These are phyloP conservation scores for Alsophila aescularia DNA, from an alignment of 2,888 invertebrate species.

Conservation along the genomic window DNA sequence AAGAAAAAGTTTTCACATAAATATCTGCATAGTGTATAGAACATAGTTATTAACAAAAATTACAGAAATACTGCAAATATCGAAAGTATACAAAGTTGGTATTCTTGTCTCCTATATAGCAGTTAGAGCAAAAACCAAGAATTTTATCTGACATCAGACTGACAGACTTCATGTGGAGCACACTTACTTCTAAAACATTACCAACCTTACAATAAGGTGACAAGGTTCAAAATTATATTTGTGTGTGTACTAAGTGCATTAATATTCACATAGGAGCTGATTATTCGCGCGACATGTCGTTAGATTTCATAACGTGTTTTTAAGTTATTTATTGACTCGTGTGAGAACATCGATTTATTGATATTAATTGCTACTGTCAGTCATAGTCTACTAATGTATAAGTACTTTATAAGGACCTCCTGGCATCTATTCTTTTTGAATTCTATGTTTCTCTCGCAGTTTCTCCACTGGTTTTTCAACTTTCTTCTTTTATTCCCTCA, in stretches of 20 bases:
- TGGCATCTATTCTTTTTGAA: no score
- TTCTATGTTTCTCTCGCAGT: no score
- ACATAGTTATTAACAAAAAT: no score
- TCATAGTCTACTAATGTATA: neutral
- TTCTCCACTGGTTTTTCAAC: no score
- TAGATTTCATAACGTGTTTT: conserved; percentile 11
- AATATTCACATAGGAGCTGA: conserved; percentile 8
- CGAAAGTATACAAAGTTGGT: neutral
- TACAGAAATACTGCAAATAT: neutral
- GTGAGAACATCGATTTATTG: conserved; percentile 3
- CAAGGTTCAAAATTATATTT: conserved; percentile 4
- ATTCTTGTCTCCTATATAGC: conserved; percentile 4
- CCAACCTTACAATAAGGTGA: neutral
- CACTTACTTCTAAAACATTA: neutral
- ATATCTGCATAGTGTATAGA: no score
- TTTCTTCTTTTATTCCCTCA: no score
- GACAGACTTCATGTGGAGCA: conserved; percentile 7
- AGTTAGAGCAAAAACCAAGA: conserved; percentile 4
- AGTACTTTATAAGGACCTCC: neutral
- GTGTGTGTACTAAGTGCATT: conserved; percentile 7
- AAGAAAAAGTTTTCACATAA: no score
- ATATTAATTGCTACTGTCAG: neutral
- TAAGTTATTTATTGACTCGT: neutral
- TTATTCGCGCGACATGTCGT: conserved; percentile 18
- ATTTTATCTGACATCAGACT: conserved; percentile 23